A percentile compares a stretch with the other conserved stretches of the same genome.
phyloP scores from a whole-genome alignment of 1,140 invertebrate genomes.

The Camponotus floridanus region DNA sequence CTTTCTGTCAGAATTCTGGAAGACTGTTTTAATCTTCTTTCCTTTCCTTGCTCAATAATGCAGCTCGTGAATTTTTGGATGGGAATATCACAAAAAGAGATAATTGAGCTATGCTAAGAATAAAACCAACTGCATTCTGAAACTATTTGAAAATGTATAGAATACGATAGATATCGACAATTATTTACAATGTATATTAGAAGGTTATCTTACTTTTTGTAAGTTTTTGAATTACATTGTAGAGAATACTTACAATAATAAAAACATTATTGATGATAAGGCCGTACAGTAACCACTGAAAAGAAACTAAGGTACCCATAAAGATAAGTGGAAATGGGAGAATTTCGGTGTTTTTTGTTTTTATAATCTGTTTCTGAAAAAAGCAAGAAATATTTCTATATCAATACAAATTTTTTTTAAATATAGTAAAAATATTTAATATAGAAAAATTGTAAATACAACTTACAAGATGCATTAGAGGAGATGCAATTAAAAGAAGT shows the following conservation, averaged over 20 bases:
- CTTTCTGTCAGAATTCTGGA: neutral
- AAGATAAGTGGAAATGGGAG: slow-evolving; percentile 94
- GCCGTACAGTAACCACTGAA: slow-evolving; percentile 93
- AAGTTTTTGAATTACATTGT: neutral
- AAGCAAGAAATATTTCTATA: slow-evolving; percentile 38
- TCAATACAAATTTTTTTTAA: slow-evolving; percentile 24
- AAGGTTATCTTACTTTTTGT: slow-evolving; percentile 31
- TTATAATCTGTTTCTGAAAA: slow-evolving; percentile 90
- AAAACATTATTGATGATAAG: slow-evolving; percentile 92
- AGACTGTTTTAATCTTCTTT: slow-evolving; percentile 16
- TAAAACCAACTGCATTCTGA: slow-evolving; percentile 90
- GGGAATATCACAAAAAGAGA: slow-evolving; percentile 90
- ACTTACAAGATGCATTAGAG: slow-evolving; percentile 90
- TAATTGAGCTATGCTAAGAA: slow-evolving; percentile 88
- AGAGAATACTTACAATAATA: slow-evolving; percentile 90
- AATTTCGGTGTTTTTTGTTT: slow-evolving; percentile 91
- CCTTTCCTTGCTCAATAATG: neutral
- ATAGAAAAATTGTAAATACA: slow-evolving; percentile 26
- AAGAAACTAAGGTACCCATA: slow-evolving; percentile 91
- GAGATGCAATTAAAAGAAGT: slow-evolving; percentile 89
- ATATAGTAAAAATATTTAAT: neutral
- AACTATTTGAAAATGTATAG: slow-evolving; percentile 81
- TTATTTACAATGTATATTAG: slow-evolving; percentile 34
- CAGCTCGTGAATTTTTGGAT: slow-evolving; percentile 78
- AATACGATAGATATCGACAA: slow-evolving; percentile 15